Base-by-base conservation (phyloP, 2,113 vertebrate species). In the Limanda limanda region DNA sequence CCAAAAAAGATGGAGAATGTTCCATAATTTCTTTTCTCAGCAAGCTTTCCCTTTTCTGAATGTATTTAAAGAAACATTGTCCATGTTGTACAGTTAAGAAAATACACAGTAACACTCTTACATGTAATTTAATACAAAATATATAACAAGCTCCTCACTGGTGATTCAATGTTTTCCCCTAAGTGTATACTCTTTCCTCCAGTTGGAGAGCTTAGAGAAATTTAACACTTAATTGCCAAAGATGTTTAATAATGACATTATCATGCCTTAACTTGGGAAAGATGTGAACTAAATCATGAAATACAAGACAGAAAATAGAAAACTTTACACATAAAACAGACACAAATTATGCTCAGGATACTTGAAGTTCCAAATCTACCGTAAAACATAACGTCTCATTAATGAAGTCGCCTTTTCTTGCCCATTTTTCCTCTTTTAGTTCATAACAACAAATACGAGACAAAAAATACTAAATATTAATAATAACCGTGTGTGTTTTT, bases 351-450 rank as follows among this genome's bases (percentile, higher is more conserved):
- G 11, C 11, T 86, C 64, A 68, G 79, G 74, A 89, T 84, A 85
- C 87, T 87, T 81, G 69, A 86, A 88, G 85, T 89, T 91, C 83
- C 58, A 81, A 83, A 79, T 81, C 61, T 54, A 51, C 88, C 89
- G 84, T 91, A 92, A 94, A 92, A 87, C 72, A 90, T 86, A 89
- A 82, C 35, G 76, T 81, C 88, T 82, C 90, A 86, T 91, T 93
- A 88, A 91, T 86, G 83, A 88, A 86, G 78, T 88, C 71, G 62
- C 82, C 87, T 87, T 91, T 87, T 87, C 69, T 62, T 81, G 58
- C 35, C 65, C 68, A 77, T 74, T 78, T 88, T 90, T 54, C 78
- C 82, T 81, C 85, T 25, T 91, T 84, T 70, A 76, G 67, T 79
- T 86, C 88, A 42, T 42, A 42, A 42, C 40, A 13, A 11, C 10